Percentiles rank a stretch among this genome's conserved stretches.
Evolutionary conservation across 2,888 invertebrate species (phyloP).

Genomic region (Pantelozetes paolii): DNA sequence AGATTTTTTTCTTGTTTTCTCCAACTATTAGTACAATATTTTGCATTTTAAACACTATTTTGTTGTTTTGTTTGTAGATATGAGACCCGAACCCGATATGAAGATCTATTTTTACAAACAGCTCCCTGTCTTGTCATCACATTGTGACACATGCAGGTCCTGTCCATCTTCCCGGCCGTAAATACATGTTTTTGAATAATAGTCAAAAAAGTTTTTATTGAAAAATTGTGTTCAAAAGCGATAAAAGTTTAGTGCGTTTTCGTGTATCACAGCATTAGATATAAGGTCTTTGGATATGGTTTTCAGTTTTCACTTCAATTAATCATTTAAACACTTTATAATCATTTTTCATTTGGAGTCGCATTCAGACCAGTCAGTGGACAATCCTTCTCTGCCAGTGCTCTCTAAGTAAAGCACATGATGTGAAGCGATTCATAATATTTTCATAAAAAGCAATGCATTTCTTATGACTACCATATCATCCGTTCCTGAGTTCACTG

Average conservation of each 20-base stretch:
- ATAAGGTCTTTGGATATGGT: not conserved
- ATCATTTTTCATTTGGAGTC: constrained; percentile 26
- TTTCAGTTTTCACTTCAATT: not conserved
- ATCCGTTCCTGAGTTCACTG: not conserved
- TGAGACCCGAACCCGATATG: not conserved
- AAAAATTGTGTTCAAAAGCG: constrained; percentile 1
- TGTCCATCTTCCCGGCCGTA: constrained; percentile 1
- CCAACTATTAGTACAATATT: not conserved
- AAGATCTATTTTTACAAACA: constrained; percentile 24
- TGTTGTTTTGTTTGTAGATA: not conserved
- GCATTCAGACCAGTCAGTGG: constrained; percentile 13
- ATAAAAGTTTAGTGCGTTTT: constrained; percentile 28
- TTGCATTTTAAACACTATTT: not conserved
- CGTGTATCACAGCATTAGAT: not conserved
- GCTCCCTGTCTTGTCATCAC: constrained; percentile 31
- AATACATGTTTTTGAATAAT: constrained; percentile 12
- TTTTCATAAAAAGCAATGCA: not conserved
- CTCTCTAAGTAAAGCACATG: not conserved
- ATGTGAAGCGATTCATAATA: not conserved
- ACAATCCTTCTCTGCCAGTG: constrained; percentile 26
- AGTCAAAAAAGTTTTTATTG: not conserved
- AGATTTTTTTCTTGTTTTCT: not conserved
- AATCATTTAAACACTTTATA: constrained; percentile 27
- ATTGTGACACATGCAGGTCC: constrained; percentile 28
- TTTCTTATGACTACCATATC: not conserved